A percentile compares a stretch with the other conserved stretches of the same genome.
Evolutionary conservation across 2,797 vertebrate genomes (phyloP).

Genomic region (Galago senegalensis): DNA sequence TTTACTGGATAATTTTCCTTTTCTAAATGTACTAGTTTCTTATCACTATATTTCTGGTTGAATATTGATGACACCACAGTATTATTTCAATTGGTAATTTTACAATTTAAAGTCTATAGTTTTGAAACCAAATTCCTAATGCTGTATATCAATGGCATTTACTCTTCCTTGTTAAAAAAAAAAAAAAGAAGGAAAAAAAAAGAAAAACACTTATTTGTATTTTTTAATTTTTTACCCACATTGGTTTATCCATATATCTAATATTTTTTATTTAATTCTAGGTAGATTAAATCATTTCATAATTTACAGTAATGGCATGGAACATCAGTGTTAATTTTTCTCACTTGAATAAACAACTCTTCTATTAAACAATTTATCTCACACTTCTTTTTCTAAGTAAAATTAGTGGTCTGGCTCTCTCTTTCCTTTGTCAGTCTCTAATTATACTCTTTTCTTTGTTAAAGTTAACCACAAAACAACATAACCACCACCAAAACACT

Average conservation of each 20-base stretch:
- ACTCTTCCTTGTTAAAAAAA: neutral
- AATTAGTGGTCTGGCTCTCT: fast-evolving
- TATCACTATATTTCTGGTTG: neutral
- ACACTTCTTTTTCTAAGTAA: neutral
- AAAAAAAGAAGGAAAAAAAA: too few relatives aligned
- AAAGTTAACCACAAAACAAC: neutral
- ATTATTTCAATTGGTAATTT: neutral
- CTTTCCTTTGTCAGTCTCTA: neutral
- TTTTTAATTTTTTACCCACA: neutral
- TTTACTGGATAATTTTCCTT: neutral
- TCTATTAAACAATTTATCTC: neutral
- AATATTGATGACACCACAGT: neutral
- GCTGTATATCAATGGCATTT: too few relatives aligned
- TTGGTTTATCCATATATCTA: neutral
- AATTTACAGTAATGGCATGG: neutral
- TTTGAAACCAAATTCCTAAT: neutral
- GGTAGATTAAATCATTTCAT: neutral
- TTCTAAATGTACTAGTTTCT: neutral
- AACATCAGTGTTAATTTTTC: neutral
- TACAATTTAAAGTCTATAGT: neutral
- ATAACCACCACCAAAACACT: too few relatives aligned
- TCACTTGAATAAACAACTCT: neutral
- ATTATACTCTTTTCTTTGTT: neutral
- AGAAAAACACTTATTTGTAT: neutral
- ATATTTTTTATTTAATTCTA: neutral